phyloP scores from a whole-genome alignment of 1,140 invertebrate genomes.

The Portunus trituberculatus region DNA sequence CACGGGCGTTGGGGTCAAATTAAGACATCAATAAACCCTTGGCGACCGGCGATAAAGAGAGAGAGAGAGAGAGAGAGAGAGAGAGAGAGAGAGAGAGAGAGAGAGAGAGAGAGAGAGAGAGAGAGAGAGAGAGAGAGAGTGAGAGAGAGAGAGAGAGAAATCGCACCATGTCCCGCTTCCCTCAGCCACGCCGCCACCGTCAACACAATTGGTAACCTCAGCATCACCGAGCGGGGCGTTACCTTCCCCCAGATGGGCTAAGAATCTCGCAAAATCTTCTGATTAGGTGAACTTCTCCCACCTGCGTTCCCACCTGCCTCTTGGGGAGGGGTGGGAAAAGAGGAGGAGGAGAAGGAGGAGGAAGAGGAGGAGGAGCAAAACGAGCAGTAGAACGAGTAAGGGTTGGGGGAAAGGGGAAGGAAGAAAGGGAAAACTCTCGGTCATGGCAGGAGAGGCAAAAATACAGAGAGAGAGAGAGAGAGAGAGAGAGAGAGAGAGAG shows the following conservation, averaged over 20 bases:
- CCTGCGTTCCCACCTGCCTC: slow-evolving; percentile 63
- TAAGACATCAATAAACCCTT: not conserved
- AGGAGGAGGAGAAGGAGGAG: not conserved
- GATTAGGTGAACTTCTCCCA: slow-evolving; percentile 75
- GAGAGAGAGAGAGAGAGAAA: slow-evolving; percentile 13
- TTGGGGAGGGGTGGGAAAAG: not conserved
- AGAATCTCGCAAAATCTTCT: slow-evolving; percentile 75
- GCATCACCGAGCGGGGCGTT: slow-evolving; percentile 58
- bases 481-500: not conserved
- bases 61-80: not conserved
- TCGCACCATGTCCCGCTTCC: not conserved
- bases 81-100: slow-evolving; percentile 11
- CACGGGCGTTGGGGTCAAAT: not conserved
- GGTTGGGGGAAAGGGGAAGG: too few species aligned
- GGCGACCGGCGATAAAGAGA: not conserved
- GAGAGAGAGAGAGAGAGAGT: slow-evolving; percentile 18
- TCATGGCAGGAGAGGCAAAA: not conserved
- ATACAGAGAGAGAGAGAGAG: not conserved
- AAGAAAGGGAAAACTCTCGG: not conserved
- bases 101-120: slow-evolving; percentile 17
- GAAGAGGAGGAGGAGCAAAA: not conserved
- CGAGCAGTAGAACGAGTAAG: not conserved
- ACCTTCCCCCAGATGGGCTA: slow-evolving; percentile 64
- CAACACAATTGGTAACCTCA: slow-evolving; percentile 70
- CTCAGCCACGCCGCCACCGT: slow-evolving; percentile 33